phyloP scores from a whole-genome alignment of 2,888 invertebrate species.

The Metopia argyrocephala region DNA sequence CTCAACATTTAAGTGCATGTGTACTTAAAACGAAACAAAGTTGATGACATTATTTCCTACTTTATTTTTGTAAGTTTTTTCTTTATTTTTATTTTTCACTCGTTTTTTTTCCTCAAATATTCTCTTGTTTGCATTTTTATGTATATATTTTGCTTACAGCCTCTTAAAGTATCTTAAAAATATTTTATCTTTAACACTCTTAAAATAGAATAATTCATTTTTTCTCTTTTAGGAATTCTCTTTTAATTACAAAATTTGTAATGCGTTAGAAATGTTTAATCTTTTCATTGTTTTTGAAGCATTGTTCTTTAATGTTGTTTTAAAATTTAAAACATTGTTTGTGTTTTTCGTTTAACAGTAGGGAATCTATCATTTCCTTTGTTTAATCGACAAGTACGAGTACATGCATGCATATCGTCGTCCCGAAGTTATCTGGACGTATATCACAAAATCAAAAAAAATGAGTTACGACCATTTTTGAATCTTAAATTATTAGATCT shows the following conservation, averaged over 20 bases:
- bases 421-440: no score
- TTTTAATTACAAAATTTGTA: neutral
- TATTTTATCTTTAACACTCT: neutral
- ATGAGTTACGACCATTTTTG: no score
- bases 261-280: slow-evolving; percentile 7
- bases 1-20: slow-evolving; percentile 60
- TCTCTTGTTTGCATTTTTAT: neutral
- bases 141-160: slow-evolving; percentile 16
- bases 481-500: no score
- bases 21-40: slow-evolving; percentile 30
- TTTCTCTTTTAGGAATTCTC: neutral
- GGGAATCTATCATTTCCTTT: no score
- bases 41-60: slow-evolving; percentile 5
- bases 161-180: slow-evolving; percentile 3
- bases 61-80: neutral
- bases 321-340: no score
- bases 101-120: no score
- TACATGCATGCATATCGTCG: no score
- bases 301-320: neutral
- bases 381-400: no score
- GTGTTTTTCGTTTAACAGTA: no score
- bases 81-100: no score
- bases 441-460: no score
- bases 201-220: neutral
- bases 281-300: neutral